These are phyloP conservation scores for Himantopus leucocephalus DNA, from an alignment of 2,113 vertebrate species.

Conservation along the genomic window DNA sequence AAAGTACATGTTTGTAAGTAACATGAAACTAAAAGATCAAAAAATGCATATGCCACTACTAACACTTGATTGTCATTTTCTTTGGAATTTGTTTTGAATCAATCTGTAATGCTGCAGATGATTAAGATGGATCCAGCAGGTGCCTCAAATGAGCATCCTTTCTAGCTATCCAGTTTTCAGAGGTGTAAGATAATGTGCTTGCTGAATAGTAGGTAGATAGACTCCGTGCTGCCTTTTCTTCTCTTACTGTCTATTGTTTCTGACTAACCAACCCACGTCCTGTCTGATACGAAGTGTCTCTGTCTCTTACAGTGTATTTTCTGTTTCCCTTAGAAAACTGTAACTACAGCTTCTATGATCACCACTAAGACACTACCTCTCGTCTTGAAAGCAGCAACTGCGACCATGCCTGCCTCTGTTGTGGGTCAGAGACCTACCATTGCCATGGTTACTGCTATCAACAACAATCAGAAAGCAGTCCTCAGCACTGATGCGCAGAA, in stretches of 20 bases:
- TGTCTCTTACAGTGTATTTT: slow-evolving; percentile 69
- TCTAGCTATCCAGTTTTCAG: not conserved
- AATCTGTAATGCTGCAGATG: not conserved
- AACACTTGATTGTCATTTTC: not conserved
- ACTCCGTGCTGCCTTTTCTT: slow-evolving; percentile 41
- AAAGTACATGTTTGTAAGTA: not conserved
- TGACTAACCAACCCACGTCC: slow-evolving; percentile 38
- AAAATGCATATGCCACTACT: not conserved
- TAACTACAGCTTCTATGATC: slow-evolving; percentile 95
- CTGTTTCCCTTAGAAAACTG: slow-evolving; percentile 85
- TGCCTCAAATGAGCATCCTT: not conserved
- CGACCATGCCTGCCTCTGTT: slow-evolving; percentile 87
- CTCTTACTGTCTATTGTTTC: slow-evolving; percentile 38
- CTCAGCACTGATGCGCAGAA: slow-evolving; percentile 87
- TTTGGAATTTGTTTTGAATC: not conserved
- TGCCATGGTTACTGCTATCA: slow-evolving; percentile 96
- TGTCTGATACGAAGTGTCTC: slow-evolving; percentile 37
- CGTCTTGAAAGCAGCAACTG: slow-evolving; percentile 95
- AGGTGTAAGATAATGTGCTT: not conserved
- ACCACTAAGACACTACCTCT: slow-evolving; percentile 98
- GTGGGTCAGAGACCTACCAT: slow-evolving; percentile 92
- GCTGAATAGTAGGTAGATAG: slow-evolving; percentile 4
- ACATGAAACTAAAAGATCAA: not conserved
- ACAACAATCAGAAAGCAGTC: slow-evolving; percentile 89
- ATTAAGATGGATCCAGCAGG: not conserved